A percentile compares a stretch with the other conserved stretches of the same genome.
Conservation (phyloP, 2,888 invertebrate genomes). For the Allophyes oxyacanthae region DNA sequence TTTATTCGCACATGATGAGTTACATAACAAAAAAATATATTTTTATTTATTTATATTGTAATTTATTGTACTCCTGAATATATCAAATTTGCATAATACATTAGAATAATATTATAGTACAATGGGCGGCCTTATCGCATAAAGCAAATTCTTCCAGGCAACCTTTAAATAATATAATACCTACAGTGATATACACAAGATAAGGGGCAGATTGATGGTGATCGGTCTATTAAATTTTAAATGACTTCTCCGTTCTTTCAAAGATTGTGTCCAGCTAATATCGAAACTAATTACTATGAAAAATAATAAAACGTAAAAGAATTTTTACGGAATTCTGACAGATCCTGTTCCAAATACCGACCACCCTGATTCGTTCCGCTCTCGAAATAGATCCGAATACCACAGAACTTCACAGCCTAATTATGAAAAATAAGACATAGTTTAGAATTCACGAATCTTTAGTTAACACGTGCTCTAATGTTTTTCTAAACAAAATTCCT, state of each 20-base stretch:
- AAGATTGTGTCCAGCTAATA: not conserved
- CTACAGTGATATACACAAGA: no score
- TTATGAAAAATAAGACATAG: slow-evolving; percentile 88
- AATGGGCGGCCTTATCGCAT: no score
- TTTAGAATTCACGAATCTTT: slow-evolving; percentile 77
- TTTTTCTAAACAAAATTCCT: slow-evolving; percentile 77
- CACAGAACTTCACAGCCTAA: slow-evolving; percentile 83
- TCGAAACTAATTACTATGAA: slow-evolving; percentile 32
- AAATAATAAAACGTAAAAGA: slow-evolving; percentile 21
- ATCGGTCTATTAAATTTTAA: not conserved
- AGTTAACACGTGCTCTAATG: slow-evolving; percentile 85
- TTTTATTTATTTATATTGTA: no score
- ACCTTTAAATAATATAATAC: no score
- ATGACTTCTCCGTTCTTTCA: not conserved
- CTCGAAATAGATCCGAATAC: slow-evolving; percentile 62
- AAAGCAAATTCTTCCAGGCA: no score
- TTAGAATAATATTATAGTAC: no score
- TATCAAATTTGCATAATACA: no score
- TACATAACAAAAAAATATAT: no score
- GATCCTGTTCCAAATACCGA: slow-evolving; percentile 61
- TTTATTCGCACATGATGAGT: no score
- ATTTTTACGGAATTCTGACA: slow-evolving; percentile 46
- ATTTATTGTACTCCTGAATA: no score
- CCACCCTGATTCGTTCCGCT: slow-evolving; percentile 74
- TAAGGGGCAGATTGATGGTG: no score